Evolutionary conservation across 1,140 invertebrate genomes (phyloP).

Genomic region (Heliothis virescens): DNA sequence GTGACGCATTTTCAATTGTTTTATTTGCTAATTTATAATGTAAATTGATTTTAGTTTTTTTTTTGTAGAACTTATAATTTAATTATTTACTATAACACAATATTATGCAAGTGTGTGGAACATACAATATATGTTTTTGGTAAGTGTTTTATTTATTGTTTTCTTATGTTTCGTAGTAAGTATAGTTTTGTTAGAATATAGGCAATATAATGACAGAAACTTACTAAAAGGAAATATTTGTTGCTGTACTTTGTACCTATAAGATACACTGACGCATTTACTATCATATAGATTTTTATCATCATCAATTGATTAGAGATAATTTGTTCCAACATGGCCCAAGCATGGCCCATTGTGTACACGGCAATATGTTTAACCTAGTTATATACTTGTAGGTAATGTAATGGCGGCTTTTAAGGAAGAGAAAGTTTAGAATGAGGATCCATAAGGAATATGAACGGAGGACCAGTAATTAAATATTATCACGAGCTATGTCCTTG

Average conservation of each 20-base stretch:
- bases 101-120: too few relatives aligned
- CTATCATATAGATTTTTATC: background rate
- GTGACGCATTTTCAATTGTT: background rate
- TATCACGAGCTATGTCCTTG: background rate
- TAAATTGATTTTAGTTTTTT: too few relatives aligned
- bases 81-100: too few relatives aligned
- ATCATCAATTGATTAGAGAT: background rate
- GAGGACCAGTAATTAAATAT: background rate
- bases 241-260: background rate
- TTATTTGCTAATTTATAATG: background rate
- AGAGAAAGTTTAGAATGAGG: background rate
- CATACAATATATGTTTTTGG: too few relatives aligned
- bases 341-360: slow-evolving; percentile 8
- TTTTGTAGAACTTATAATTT: too few relatives aligned
- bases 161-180: too few relatives aligned
- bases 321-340: background rate
- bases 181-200: too few relatives aligned
- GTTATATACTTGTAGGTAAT: background rate
- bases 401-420: background rate
- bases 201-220: too few relatives aligned
- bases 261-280: background rate
- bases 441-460: background rate
- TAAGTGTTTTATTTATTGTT: too few relatives aligned
- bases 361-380: background rate
- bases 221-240: too few relatives aligned